phyloP scores from a whole-genome alignment of 1,140 invertebrate species.

The Drosophila neocordata region DNA sequence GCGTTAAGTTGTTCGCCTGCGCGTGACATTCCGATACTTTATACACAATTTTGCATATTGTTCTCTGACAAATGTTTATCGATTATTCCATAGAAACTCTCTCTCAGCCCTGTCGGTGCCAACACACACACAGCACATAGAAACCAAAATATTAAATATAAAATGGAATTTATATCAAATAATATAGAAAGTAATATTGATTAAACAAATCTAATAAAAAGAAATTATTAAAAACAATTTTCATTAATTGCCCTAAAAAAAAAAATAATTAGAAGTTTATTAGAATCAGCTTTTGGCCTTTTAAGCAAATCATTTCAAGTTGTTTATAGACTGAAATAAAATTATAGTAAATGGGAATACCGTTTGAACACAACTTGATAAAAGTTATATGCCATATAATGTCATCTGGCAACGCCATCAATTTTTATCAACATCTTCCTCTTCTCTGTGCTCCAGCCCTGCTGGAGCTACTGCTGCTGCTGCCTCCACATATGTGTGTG shows the following conservation, averaged over 20 bases:
- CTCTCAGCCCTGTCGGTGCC: not conserved
- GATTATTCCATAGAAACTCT: conserved; percentile 50
- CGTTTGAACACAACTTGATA: no score
- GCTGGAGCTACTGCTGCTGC: not conserved
- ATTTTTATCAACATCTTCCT: not conserved
- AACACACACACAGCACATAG: not conserved
- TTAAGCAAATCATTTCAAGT: no score
- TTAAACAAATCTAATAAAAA: not conserved
- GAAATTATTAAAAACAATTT: no score
- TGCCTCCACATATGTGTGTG: not conserved
- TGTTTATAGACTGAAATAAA: no score
- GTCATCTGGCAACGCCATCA: conserved; percentile 5
- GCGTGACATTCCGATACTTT: conserved; percentile 77
- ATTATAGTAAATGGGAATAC: no score
- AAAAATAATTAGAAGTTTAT: no score
- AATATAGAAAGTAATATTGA: conserved; percentile 1
- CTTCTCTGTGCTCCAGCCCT: not conserved
- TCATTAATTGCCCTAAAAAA: no score
- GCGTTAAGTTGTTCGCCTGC: conserved; percentile 71
- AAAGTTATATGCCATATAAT: no score
- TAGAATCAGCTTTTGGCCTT: no score
- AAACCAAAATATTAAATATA: not conserved
- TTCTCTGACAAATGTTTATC: conserved; percentile 62
- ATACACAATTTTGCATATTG: conserved; percentile 54
- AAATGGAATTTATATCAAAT: not conserved